Evolutionary conservation across 2,113 vertebrate genomes (phyloP), one percentile per base, ranked within the genome.

Genomic region (Excalfactoria chinensis): DNA sequence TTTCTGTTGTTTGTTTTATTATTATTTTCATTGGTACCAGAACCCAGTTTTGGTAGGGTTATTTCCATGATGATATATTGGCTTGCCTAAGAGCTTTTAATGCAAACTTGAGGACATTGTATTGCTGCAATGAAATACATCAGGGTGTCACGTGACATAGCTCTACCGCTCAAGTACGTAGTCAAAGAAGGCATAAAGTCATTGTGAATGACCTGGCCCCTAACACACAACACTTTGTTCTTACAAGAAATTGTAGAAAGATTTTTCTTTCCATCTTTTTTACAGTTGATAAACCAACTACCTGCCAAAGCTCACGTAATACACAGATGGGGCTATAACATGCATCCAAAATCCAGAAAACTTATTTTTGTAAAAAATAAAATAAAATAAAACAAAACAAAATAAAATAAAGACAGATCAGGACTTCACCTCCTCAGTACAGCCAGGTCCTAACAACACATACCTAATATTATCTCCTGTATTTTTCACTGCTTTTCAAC

Each of bases 401-500:
- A 37, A 37, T 37, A 37, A 37, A 37, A 37, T 37, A 37, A 37
- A 76, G 30, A 63, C 7, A 71, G 74, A 91, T 48, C 40, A 67
- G 7, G 75, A 76, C 26, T 32, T 9, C 62, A 77, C 5, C 77
- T 46, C 56, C 81, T 68, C 35, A 59, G 21, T 70, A 77, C 51
- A 79, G 43, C 73, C 67, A 74, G 63, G 49, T 75, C 71, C 62
- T 88, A 85, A 84, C n/a, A 80, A 83, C 40, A 43, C 75, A 80
- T 35, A 77, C n/a, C 46, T 82, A 55, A 68, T 60, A 83, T 78
- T 83, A 93, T 71, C 59, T 89, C 49, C 79, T 87, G 44, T 95
- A 94, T 94, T 95, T 78, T 78, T 93, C 86, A 40, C 2, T 83
- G 89, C 80, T 88, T 96, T 95, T 89, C 86, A 85, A 63, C 59